phyloP scores from a whole-genome alignment of 1,140 invertebrate genomes.

The Venturia canescens region DNA sequence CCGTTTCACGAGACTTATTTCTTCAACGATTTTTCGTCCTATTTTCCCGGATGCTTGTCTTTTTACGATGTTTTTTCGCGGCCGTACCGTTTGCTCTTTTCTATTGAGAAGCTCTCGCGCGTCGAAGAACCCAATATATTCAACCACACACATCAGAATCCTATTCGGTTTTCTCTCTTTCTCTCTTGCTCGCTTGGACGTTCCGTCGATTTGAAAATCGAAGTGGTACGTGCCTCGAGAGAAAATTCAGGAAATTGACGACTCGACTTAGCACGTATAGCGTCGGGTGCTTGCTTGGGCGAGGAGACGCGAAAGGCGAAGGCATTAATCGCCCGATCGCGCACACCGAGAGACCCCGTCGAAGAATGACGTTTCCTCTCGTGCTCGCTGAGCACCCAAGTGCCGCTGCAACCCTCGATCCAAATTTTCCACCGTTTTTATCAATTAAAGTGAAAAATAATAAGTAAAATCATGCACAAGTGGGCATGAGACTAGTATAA shows the following conservation, averaged over 20 bases:
- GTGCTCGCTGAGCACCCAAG: background rate
- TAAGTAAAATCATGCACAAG: no score
- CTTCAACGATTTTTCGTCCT: background rate
- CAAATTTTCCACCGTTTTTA: background rate
- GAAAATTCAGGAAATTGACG: slow-evolving; percentile 48
- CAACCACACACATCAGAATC: slow-evolving; percentile 25
- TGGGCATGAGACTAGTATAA: no score
- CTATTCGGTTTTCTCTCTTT: slow-evolving; percentile 24
- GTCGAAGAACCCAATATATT: slow-evolving; percentile 24
- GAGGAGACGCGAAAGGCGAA: slow-evolving; percentile 8
- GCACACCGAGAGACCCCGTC: slow-evolving; percentile 38
- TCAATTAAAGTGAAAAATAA: background rate
- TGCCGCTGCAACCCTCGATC: background rate
- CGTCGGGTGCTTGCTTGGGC: background rate
- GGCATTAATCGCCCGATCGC: slow-evolving; percentile 44
- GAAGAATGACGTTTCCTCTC: slow-evolving; percentile 34
- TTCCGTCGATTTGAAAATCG: slow-evolving; percentile 42
- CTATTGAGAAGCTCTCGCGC: background rate
- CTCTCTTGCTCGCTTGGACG: background rate
- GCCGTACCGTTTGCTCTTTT: slow-evolving; percentile 7
- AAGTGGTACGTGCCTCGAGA: slow-evolving; percentile 42
- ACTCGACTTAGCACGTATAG: slow-evolving; percentile 44
- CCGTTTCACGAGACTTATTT: no score
- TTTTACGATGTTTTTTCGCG: slow-evolving; percentile 10
- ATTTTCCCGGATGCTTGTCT: background rate